Evolutionary conservation across 1,140 invertebrate species (phyloP).

Genomic region (Thereuonema tuberculata): DNA sequence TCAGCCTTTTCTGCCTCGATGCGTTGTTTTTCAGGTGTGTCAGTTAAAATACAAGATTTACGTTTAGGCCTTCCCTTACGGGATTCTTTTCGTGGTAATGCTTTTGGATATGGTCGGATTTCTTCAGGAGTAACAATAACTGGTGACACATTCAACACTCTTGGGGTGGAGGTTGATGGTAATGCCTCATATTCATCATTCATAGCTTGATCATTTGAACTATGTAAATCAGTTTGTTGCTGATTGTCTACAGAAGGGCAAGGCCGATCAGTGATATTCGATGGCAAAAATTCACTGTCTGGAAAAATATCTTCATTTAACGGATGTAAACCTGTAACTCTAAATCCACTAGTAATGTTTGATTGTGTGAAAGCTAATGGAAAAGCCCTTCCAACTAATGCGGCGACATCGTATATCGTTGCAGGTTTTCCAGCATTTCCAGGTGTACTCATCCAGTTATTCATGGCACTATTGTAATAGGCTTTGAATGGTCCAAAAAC

Average conservation of each 20-base stretch:
- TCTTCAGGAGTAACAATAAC: not conserved
- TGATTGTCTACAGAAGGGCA: not conserved
- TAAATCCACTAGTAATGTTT: not conserved
- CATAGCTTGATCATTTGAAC: too few relatives aligned
- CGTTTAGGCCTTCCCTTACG: not conserved
- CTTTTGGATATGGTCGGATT: not conserved
- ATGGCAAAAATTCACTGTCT: not conserved
- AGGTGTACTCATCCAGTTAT: too few relatives aligned
- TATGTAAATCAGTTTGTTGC: not conserved
- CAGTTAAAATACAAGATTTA: not conserved
- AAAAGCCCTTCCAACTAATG: too few relatives aligned
- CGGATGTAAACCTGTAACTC: not conserved
- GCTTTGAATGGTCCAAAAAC: too few relatives aligned
- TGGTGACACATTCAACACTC: too few relatives aligned
- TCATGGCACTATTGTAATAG: too few relatives aligned
- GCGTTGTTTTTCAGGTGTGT: not conserved
- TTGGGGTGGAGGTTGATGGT: too few relatives aligned
- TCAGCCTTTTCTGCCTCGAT: too few relatives aligned
- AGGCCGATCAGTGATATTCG: not conserved
- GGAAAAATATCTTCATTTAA: not conserved
- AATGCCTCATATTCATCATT: too few relatives aligned
- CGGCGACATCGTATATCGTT: too few relatives aligned
- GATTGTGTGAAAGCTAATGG: not conserved
- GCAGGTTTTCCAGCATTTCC: too few relatives aligned
- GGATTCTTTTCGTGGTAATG: not conserved